These are phyloP conservation scores for Lithophane leautieri DNA, from an alignment of 2,888 invertebrate genomes.

Conservation along the genomic window DNA sequence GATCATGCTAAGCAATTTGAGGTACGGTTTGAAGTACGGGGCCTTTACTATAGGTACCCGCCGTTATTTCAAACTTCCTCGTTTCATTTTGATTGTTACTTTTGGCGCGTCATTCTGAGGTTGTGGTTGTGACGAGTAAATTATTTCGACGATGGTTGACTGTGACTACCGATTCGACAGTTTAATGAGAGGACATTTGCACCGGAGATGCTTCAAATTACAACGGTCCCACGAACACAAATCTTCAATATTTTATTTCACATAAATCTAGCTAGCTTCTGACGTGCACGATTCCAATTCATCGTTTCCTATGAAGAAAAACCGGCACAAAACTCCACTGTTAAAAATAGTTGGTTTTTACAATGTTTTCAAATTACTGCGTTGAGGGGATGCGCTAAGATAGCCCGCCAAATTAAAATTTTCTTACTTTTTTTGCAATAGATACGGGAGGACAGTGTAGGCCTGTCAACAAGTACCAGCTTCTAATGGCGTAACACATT, in stretches of 20 bases:
- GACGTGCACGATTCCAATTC: not conserved
- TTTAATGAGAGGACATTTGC: not conserved
- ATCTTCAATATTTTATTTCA: not conserved
- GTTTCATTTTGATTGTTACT: slow-evolving; percentile 29
- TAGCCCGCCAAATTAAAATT: too few species aligned
- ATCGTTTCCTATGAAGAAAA: not conserved
- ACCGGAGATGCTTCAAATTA: slow-evolving; percentile 7
- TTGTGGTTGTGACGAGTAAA: not conserved
- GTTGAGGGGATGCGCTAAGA: too few species aligned
- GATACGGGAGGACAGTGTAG: too few species aligned
- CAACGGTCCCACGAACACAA: slow-evolving; percentile 9
- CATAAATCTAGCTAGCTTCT: too few species aligned
- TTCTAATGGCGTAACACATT: too few species aligned
- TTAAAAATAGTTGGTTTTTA: too few species aligned
- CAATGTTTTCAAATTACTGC: too few species aligned
- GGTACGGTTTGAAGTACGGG: too few species aligned
- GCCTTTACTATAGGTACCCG: slow-evolving; percentile 1
- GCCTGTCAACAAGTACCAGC: too few species aligned
- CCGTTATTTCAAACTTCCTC: slow-evolving; percentile 29
- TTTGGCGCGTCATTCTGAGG: slow-evolving; percentile 11
- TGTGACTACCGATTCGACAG: not conserved
- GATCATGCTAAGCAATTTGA: too few species aligned
- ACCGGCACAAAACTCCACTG: not conserved
- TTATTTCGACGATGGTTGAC: not conserved
- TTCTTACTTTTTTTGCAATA: too few species aligned